Base-by-base conservation (phyloP, 2,797 vertebrate genomes). In the Tolypeutes matacus region DNA sequence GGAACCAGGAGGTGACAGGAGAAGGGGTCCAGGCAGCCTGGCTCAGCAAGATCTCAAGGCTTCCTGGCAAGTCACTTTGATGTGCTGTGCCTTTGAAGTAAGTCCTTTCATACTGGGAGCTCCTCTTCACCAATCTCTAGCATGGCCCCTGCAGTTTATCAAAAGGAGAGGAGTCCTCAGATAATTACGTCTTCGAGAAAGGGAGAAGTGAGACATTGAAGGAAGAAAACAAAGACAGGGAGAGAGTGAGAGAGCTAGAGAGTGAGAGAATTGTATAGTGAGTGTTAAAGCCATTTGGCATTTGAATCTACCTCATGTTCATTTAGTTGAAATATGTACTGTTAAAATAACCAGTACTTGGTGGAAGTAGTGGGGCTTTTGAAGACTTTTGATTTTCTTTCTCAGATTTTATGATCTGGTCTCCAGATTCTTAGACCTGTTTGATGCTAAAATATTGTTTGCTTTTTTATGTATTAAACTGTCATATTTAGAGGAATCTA, bases 51-150 rank as follows among this genome's bases (percentile, higher is more conserved):
- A 82, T 84, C 83, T 73, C 82, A 39, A 0, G 3, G 73, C 51
- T 86, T 86, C 92, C 67, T 82, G 96, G 42, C 49, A 89, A 78
- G 73, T 58, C 73, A 58, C 93, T 97, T 95, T 93, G 87, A 96
- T 89, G 86, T 92, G 60, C 64, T 89, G 27, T 53, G 76, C 36
- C 92, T 97, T 95, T 96, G 95, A 97, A 97, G 96, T 91, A 53
- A 76, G 25, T 78, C 80, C 72, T 96, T 96, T 95, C 82, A 34
- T 53, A 80, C 18, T 49, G 91, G 72, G 56, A 5, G 29, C n/a
- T 53, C n/a, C 53, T 93, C 64, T 78, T 69, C 29, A 42, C 49
- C 93, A 51, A 7, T 84, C 46, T 91, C 70, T 83, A 81, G 75
- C 25, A 88, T 83, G 82, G 60, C 49, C 34, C 53, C 83, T 76